A percentile compares a stretch with the other conserved stretches of the same genome.
Conservation (phyloP, 2,797 vertebrate genomes). For the Miichthys miiuy region DNA sequence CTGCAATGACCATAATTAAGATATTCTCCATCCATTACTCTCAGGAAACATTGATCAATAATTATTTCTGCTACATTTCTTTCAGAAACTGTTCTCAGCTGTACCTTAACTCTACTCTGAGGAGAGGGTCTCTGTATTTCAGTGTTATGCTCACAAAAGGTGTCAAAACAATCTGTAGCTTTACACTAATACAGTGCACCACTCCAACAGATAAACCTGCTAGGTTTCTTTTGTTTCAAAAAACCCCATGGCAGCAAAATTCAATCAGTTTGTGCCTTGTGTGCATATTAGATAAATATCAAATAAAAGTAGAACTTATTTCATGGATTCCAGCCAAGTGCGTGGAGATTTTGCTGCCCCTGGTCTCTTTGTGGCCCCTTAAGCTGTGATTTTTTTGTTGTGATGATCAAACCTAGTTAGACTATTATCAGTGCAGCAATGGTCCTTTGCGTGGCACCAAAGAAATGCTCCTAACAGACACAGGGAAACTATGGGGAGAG, state of each 20-base stretch:
- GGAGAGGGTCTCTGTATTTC: conserved; percentile 42
- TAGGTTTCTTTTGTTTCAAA: conserved; percentile 41
- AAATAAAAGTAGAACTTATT: conserved; percentile 52
- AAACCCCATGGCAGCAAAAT: conserved; percentile 28
- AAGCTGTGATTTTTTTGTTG: conserved; percentile 28
- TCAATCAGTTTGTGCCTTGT: conserved; percentile 27
- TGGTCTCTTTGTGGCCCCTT: conserved; percentile 43
- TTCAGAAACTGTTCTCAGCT: conserved; percentile 7
- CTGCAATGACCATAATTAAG: conserved; percentile 17
- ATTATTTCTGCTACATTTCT: conserved; percentile 34
- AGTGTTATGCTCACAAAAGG: conserved; percentile 36
- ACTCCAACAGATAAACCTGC: conserved; percentile 37
- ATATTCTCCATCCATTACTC: conserved; percentile 11
- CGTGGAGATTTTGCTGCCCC: conserved; percentile 21
- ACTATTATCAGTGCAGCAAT: conserved; percentile 27
- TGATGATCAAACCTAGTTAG: conserved; percentile 37
- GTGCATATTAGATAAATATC: conserved; percentile 56
- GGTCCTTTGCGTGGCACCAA: conserved; percentile 8
- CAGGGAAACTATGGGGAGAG: not conserved
- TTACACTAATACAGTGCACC: conserved; percentile 24
- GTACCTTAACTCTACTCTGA: conserved; percentile 26
- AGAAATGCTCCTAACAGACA: conserved; percentile 34
- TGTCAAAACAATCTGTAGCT: conserved; percentile 42
- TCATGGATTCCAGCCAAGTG: conserved; percentile 54
- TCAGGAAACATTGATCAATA: conserved; percentile 37